Percentiles rank a stretch among this genome's conserved stretches.
phyloP scores from a whole-genome alignment of 2,888 invertebrate species.

The Bhutanitis thaidina region DNA sequence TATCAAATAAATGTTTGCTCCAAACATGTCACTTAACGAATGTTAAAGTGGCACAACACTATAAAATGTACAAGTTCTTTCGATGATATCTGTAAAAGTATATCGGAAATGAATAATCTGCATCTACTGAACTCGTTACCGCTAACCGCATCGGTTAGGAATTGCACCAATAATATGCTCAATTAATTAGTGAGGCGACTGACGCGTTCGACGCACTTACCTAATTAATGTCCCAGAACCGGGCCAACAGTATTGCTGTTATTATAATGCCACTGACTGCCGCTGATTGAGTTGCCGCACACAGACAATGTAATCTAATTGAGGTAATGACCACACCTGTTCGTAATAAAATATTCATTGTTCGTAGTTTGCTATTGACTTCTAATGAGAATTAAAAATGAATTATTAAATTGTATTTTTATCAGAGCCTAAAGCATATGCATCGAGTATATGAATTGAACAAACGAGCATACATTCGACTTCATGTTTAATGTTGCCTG shows the following conservation, averaged over 20 bases:
- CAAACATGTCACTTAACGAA: too few relatives aligned
- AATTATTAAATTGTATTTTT: conserved; percentile 8
- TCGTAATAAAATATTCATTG: conserved; percentile 14
- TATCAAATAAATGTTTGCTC: too few relatives aligned
- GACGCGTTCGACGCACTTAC: conserved; percentile 66
- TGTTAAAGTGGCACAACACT: too few relatives aligned
- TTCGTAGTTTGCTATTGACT: conserved; percentile 5
- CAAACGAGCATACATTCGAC: too few relatives aligned
- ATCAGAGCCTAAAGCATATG: background rate
- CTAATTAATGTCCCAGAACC: conserved; percentile 67
- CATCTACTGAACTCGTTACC: conserved; percentile 18
- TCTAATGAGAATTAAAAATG: conserved; percentile 5
- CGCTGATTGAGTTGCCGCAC: conserved; percentile 54
- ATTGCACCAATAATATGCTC: conserved; percentile 66
- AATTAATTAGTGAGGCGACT: conserved; percentile 64
- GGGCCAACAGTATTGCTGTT: conserved; percentile 51
- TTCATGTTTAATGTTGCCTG: too few relatives aligned
- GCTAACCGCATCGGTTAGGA: conserved; percentile 51
- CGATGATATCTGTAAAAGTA: background rate
- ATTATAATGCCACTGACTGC: conserved; percentile 51
- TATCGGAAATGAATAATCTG: background rate
- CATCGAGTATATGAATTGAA: too few relatives aligned
- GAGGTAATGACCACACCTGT: conserved; percentile 18
- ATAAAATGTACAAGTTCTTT: too few relatives aligned
- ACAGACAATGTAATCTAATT: conserved; percentile 43